Base-by-base conservation (phyloP, 2,113 vertebrate genomes). In the Acinonyx jubatus region DNA sequence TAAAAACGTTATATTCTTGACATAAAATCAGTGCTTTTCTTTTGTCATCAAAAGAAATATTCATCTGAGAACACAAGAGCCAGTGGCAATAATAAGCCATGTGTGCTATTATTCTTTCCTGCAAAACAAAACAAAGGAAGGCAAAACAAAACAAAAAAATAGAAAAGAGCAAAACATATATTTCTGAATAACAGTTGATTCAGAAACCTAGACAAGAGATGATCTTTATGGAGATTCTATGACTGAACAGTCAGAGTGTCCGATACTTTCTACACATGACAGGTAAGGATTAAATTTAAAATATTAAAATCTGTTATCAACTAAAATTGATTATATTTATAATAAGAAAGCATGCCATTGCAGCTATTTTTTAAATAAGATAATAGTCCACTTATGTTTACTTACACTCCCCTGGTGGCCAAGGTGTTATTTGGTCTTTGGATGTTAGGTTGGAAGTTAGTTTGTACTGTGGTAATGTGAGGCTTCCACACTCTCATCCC, bases 11-110 rank as follows among this genome's bases (percentile, higher is more conserved):
- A 27, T 48, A 79, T 88, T 98, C 52, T 71, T 95, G 45, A 25
- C 83, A 86, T 94, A 68, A 65, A 81, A 48, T 73, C 78, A 91
- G 45, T 25, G 0, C 15, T 57, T 89, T 11, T 3, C 16, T 7
- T 91, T 83, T 38, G 76, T 1, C 80, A 33, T 94, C 18, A 76
- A 96, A 98, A 83, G 57, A 97, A 82, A 50, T 52, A 95, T 18
- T 96, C 83, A 31, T 96, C 7, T 81, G 61, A 94, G 52, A 89
- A 48, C 41, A 29, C 94, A 69, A 93, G 91, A 33, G 71, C 55
- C 52, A 57, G 23, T 80, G 85, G n/a, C 63, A 66, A 13, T 94
- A 86, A 80, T 90, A 57, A 80, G 7, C 36, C 29, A 52, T 78
- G 21, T 66, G 9, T 41, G 18, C 41, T 50, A 10, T 74, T 66